These are phyloP conservation scores for Antennarius striatus DNA, from an alignment of 2,113 vertebrate species.

Conservation along the genomic window DNA sequence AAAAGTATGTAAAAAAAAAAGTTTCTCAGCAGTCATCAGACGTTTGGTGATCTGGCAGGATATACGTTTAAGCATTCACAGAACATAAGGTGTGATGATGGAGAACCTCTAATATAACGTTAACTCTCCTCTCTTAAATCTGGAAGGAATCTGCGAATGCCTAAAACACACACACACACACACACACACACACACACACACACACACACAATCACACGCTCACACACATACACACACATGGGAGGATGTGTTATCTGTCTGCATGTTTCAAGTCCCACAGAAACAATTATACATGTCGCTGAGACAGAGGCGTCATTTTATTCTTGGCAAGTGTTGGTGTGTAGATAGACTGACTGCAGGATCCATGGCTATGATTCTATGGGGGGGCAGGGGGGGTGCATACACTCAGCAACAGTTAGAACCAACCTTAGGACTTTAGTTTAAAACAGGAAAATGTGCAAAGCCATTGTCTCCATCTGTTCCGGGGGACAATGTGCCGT, in stretches of 20 bases:
- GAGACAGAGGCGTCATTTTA: slow-evolving; percentile 33
- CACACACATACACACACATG: neutral
- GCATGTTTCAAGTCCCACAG: neutral
- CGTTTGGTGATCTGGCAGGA: neutral
- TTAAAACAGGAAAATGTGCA: too few species aligned
- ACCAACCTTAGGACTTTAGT: too few species aligned
- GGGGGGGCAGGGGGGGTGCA: too few species aligned
- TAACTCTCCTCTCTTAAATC: too few species aligned
- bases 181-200: neutral
- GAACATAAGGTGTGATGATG: neutral
- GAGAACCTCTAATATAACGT: too few species aligned
- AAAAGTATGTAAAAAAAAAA: too few species aligned
- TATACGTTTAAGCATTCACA: neutral
- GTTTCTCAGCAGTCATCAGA: neutral
- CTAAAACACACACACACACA: neutral
- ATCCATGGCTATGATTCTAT: slow-evolving; percentile 57
- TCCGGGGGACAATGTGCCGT: slow-evolving; percentile 15
- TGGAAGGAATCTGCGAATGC: neutral
- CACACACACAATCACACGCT: too few species aligned
- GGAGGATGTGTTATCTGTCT: slow-evolving; percentile 20
- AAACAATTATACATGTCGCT: slow-evolving; percentile 19
- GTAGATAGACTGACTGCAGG: slow-evolving; percentile 77
- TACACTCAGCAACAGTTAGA: too few species aligned
- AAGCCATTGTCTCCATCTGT: slow-evolving; percentile 8
- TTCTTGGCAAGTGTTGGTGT: slow-evolving; percentile 67